These are phyloP conservation scores for Manis javanica DNA, from an alignment of 2,797 vertebrate genomes.

Conservation along the genomic window DNA sequence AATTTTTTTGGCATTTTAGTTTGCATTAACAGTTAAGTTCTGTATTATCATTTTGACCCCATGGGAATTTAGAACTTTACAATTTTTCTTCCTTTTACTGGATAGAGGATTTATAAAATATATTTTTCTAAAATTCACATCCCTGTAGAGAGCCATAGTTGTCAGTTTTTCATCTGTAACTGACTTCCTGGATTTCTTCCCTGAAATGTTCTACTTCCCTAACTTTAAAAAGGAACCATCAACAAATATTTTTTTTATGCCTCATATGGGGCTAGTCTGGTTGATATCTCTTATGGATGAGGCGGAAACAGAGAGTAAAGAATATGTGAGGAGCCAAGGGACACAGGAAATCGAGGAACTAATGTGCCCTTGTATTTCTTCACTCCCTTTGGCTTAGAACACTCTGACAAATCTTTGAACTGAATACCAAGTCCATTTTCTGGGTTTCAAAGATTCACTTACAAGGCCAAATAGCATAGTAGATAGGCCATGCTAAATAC, in stretches of 20 bases:
- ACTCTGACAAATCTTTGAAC: neutral
- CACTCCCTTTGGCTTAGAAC: neutral
- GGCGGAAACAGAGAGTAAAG: neutral
- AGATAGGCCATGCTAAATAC: neutral
- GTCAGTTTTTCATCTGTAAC: slow-evolving; percentile 25
- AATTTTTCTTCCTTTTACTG: slow-evolving; percentile 20
- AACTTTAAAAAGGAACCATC: slow-evolving; percentile 51
- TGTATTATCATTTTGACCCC: slow-evolving; percentile 7
- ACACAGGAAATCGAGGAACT: neutral
- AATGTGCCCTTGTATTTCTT: neutral
- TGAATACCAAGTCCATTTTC: slow-evolving; percentile 10
- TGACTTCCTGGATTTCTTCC: slow-evolving; percentile 46
- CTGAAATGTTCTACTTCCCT: slow-evolving; percentile 52
- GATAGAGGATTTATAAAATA: slow-evolving; percentile 6
- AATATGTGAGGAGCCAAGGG: neutral
- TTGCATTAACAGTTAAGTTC: slow-evolving; percentile 24
- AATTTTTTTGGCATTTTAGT: slow-evolving; percentile 45
- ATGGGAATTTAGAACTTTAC: neutral
- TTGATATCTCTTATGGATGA: neutral
- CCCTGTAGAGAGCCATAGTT: neutral
- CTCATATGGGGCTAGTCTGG: neutral
- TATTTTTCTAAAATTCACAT: slow-evolving; percentile 33
- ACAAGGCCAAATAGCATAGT: neutral
- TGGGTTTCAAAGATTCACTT: slow-evolving; percentile 5
- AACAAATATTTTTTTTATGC: slow-evolving; percentile 29